These are phyloP conservation scores for Acanthurus leucopareius DNA, from an alignment of 2,797 vertebrate genomes.

Conservation along the genomic window DNA sequence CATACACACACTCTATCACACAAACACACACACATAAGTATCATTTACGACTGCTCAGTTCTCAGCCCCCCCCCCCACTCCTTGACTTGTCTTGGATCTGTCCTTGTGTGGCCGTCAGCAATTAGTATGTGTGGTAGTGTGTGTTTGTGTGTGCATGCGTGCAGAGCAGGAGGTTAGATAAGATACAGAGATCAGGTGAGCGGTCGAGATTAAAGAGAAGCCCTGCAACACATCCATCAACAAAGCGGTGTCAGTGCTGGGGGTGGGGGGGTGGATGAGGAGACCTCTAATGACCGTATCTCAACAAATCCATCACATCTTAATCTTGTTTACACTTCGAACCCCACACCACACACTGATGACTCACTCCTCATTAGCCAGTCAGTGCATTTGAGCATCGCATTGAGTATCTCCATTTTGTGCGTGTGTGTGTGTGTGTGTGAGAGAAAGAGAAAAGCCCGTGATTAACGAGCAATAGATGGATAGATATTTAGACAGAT, in stretches of 20 bases:
- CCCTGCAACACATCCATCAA: conserved; percentile 63
- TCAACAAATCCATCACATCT: conserved; percentile 67
- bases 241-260: conserved; percentile 34
- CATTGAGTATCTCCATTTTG: conserved; percentile 48
- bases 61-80: conserved; percentile 58
- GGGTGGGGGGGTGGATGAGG: conserved; percentile 35
- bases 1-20: conserved; percentile 16
- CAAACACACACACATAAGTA: conserved; percentile 54
- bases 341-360: conserved; percentile 67
- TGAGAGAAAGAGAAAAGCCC: background rate
- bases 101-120: conserved; percentile 60
- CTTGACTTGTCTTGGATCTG: conserved; percentile 63
- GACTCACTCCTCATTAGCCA: conserved; percentile 73
- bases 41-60: conserved; percentile 72
- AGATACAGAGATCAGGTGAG: conserved; percentile 50
- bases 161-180: conserved; percentile 52
- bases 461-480: background rate
- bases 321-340: conserved; percentile 73
- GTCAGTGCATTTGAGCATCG: conserved; percentile 34
- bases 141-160: conserved; percentile 37
- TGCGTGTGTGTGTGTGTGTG: conserved; percentile 16
- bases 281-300: conserved; percentile 70
- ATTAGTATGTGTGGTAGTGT: conserved; percentile 65
- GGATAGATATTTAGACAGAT: background rate
- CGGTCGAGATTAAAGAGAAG: conserved; percentile 54